These are phyloP conservation scores for Melolontha melolontha DNA, from an alignment of 2,888 invertebrate genomes.

Conservation along the genomic window DNA sequence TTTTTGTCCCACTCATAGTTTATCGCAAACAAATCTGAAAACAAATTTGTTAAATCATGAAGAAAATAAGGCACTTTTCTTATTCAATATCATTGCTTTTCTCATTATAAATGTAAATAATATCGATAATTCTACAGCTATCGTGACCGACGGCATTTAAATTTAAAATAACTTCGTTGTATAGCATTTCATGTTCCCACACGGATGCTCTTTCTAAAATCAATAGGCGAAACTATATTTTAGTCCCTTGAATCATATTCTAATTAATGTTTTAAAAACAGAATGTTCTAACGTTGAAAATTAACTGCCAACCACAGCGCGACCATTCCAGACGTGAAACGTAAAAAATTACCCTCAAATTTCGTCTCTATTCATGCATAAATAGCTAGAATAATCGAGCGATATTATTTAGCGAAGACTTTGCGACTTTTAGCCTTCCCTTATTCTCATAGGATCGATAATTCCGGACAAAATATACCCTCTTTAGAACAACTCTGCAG, in stretches of 20 bases:
- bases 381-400: constrained; percentile 45
- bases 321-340: not conserved
- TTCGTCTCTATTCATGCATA: constrained; percentile 29
- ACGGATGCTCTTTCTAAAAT: constrained; percentile 15
- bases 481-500: constrained; percentile 1
- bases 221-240: constrained; percentile 14
- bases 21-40: no score
- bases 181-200: constrained; percentile 7
- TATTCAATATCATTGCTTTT: not conserved
- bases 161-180: constrained; percentile 12
- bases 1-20: no score
- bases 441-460: constrained; percentile 4
- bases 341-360: constrained; percentile 20
- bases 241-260: not conserved
- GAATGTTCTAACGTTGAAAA: not conserved
- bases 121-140: not conserved
- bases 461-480: not conserved
- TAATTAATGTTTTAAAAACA: constrained; percentile 12
- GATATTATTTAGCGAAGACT: constrained; percentile 33
- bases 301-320: constrained; percentile 8
- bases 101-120: constrained; percentile 16
- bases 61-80: no score
- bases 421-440: constrained; percentile 14
- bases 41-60: no score
- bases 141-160: constrained; percentile 13